Evolutionary conservation across 2,888 invertebrate species (phyloP), one percentile per base, ranked within the genome.

Genomic region (Oligia strigilis): DNA sequence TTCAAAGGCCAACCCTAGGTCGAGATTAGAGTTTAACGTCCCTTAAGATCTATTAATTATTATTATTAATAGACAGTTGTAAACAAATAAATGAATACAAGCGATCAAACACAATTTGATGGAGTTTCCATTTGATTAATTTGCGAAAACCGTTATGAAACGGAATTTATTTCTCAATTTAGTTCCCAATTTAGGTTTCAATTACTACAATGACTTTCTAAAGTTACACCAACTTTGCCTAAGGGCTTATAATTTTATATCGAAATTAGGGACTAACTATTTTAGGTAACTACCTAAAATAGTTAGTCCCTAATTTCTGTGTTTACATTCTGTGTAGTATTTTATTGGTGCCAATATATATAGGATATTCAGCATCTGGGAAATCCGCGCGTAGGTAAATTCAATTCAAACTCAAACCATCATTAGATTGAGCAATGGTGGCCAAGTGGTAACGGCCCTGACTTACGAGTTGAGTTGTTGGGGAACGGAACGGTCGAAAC

Each of bases 61-160:
- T 78, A 73, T 62, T 75, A 65, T 71, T 76, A 85, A 67, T 74
- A 74, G 66, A 67, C 72, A 52, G 73, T 74, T 67, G 19, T 19
- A 64, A 72, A 60, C 62, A 83, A 40, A 40, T 40, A 40, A 40
- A 40, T 40, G 0, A 40, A 62, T 29, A 46, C 11, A 11, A 11
- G 52, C 52, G 29, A 65, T 66, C 49, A 40, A 72, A 72, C 19
- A 65, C 40, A 58, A 77, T 75, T 72, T 75, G 49, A 77, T 76
- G 13, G 46, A 74, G 62, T 83, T 77, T 73, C 67, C 49, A 76
- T 69, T 83, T 64, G 65, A 86, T 83, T 80, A 71, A 75, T 62
- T 83, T 83, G 23, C 29, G 19, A 73, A 75, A 76, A 78, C 73
- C 78, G 80, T 78, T 29, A 75, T 43, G 52, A 23, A 65, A 29